Conservation (phyloP, 2,888 invertebrate genomes). For the Drosophila phalerata region DNA sequence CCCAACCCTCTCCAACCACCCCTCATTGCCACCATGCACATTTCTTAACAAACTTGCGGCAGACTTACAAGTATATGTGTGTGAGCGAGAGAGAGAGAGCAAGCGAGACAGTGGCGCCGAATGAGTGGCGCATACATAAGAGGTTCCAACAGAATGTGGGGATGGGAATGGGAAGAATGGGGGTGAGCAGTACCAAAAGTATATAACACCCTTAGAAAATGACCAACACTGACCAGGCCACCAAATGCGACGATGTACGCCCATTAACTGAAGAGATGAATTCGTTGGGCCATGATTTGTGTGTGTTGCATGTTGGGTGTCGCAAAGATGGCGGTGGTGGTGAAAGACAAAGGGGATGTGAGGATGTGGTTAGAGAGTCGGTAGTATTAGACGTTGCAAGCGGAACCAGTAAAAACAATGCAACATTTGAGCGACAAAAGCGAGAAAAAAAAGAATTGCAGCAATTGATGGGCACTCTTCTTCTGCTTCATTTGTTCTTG, state of each 20-base stretch:
- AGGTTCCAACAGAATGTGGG: slow-evolving; percentile 15
- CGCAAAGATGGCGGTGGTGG: slow-evolving; percentile 30
- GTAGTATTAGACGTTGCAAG: slow-evolving; percentile 33
- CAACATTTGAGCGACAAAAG: slow-evolving; percentile 50
- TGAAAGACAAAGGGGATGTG: too few species aligned
- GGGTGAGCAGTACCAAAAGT: slow-evolving; percentile 35
- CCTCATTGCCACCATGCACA: slow-evolving; percentile 24
- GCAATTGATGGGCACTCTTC: slow-evolving; percentile 66
- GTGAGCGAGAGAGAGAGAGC: slow-evolving; percentile 26
- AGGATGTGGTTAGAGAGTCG: neutral
- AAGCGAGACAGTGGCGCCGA: slow-evolving; percentile 48
- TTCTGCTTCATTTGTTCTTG: slow-evolving; percentile 15
- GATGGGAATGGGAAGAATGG: neutral
- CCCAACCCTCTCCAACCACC: neutral
- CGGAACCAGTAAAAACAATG: slow-evolving; percentile 77
- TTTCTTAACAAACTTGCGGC: slow-evolving; percentile 78
- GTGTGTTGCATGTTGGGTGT: slow-evolving; percentile 43
- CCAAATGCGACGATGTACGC: slow-evolving; percentile 73
- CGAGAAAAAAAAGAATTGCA: slow-evolving; percentile 51
- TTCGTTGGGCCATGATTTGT: slow-evolving; percentile 79
- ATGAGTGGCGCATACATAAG: slow-evolving; percentile 52
- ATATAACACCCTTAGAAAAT: slow-evolving; percentile 80
- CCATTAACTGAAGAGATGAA: slow-evolving; percentile 79
- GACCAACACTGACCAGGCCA: slow-evolving; percentile 79
- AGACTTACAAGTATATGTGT: slow-evolving; percentile 55